A percentile compares a stretch with the other conserved stretches of the same genome.
Conservation (phyloP, 2,797 vertebrate species). For the Gobio occitaniae region DNA sequence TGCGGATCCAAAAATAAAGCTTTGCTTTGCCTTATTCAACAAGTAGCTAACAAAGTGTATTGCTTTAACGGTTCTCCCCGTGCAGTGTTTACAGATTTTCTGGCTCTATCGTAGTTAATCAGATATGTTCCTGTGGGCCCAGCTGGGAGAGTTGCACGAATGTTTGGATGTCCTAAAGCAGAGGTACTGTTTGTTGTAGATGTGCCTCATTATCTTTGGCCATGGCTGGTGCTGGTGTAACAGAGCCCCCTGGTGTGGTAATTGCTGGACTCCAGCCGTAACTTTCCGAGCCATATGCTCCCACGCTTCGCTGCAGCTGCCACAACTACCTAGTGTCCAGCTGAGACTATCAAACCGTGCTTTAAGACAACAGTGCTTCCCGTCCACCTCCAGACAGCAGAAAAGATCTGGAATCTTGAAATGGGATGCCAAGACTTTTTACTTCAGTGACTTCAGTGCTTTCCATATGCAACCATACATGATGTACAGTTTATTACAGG, state of each 20-base stretch:
- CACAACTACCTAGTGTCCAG: slow-evolving; percentile 55
- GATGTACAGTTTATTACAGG: background rate
- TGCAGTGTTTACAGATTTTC: slow-evolving; percentile 23
- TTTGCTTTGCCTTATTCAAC: background rate
- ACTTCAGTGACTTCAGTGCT: slow-evolving; percentile 20
- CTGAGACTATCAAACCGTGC: slow-evolving; percentile 56
- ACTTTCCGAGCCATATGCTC: slow-evolving; percentile 58
- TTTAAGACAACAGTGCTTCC: slow-evolving; percentile 51
- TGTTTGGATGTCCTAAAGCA: slow-evolving; percentile 51
- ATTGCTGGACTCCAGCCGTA: slow-evolving; percentile 61
- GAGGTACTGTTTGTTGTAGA: slow-evolving; percentile 58
- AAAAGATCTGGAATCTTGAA: slow-evolving; percentile 44
- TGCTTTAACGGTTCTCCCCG: background rate
- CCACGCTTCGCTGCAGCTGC: slow-evolving; percentile 59
- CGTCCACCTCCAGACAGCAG: slow-evolving; percentile 47
- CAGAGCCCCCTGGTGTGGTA: slow-evolving; percentile 64
- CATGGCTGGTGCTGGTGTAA: slow-evolving; percentile 58
- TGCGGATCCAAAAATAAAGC: slow-evolving; percentile 13
- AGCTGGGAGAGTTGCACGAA: slow-evolving; percentile 31
- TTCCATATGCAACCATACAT: slow-evolving; percentile 3
- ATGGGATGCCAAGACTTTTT: slow-evolving; percentile 43
- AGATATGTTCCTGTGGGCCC: slow-evolving; percentile 21
- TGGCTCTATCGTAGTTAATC: slow-evolving; percentile 32
- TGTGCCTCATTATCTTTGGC: slow-evolving; percentile 61
- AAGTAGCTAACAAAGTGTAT: slow-evolving; percentile 18